Evolutionary conservation across 2,888 invertebrate genomes (phyloP).

Genomic region (Nysson spinosus): DNA sequence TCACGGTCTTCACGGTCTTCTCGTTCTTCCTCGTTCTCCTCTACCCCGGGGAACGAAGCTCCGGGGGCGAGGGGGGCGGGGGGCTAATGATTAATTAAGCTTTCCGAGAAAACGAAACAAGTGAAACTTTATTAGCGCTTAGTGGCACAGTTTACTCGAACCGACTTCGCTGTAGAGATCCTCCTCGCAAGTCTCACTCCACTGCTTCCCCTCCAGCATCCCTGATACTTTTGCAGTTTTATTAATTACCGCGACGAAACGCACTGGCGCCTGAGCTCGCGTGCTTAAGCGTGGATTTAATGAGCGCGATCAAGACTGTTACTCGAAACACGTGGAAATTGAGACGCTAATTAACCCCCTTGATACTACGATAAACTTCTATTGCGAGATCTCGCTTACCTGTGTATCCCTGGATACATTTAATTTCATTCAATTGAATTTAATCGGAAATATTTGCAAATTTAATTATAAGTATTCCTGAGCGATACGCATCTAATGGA

Average conservation of each 20-base stretch:
- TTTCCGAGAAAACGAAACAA: conserved; percentile 73
- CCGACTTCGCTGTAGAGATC: conserved; percentile 28
- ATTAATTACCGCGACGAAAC: conserved; percentile 41
- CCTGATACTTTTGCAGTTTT: conserved; percentile 26
- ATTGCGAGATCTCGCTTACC: too few species aligned
- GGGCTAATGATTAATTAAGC: conserved; percentile 72
- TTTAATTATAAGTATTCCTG: too few species aligned
- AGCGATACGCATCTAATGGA: too few species aligned
- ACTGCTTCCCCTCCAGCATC: conserved; percentile 6
- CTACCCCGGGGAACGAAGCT: too few species aligned
- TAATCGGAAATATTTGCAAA: too few species aligned
- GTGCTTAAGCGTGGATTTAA: too few species aligned
- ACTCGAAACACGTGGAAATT: conserved; percentile 52
- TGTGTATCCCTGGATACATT: too few species aligned
- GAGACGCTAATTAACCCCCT: too few species aligned
- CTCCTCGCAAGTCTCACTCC: conserved; percentile 8
- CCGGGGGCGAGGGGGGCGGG: too few species aligned
- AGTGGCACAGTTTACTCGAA: conserved; percentile 68
- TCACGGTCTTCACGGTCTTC: neutral
- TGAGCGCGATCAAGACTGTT: too few species aligned
- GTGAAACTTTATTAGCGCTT: conserved; percentile 71
- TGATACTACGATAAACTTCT: too few species aligned
- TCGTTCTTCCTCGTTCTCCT: neutral
- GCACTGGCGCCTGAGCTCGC: conserved; percentile 29
- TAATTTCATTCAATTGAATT: too few species aligned